Conservation (phyloP, 2,888 invertebrate genomes). For the Drosophila falleni region DNA sequence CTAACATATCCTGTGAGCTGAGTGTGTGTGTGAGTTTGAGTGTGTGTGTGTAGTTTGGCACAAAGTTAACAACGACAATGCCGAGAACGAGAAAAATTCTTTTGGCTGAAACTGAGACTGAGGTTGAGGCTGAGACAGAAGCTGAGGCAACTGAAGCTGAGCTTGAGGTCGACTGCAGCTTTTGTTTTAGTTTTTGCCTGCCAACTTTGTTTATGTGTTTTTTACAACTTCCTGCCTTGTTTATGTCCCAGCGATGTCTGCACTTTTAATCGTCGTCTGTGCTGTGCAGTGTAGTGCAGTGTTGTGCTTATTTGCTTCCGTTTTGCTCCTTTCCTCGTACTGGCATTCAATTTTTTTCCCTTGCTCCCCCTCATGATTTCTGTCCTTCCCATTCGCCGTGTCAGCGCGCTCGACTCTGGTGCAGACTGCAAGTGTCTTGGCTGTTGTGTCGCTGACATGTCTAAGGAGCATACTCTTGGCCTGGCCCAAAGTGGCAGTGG, state of each 20-base stretch:
- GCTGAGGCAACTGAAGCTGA: conserved; percentile 19
- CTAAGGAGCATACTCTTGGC: conserved; percentile 65
- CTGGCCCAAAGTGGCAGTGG: conserved; percentile 65
- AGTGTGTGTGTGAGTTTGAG: not conserved
- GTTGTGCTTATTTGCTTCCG: conserved; percentile 65
- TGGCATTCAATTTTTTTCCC: conserved; percentile 51
- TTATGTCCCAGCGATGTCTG: conserved; percentile 70
- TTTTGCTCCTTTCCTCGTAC: conserved; percentile 50
- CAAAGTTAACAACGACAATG: conserved; percentile 53
- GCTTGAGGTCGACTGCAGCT: conserved; percentile 34
- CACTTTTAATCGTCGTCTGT: conserved; percentile 70
- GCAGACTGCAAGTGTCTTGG: conserved; percentile 68
- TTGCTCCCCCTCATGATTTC: not conserved
- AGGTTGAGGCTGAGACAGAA: conserved; percentile 1
- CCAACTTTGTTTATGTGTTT: conserved; percentile 60
- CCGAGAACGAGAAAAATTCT: conserved; percentile 39
- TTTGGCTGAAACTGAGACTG: conserved; percentile 19
- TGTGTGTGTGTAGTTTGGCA: conserved; percentile 44
- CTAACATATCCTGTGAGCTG: conserved; percentile 36
- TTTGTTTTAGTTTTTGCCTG: conserved; percentile 63
- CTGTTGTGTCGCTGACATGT: conserved; percentile 72
- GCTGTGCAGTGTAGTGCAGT: conserved; percentile 2
- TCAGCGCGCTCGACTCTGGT: conserved; percentile 9
- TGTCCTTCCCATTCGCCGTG: not conserved
- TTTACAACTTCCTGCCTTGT: conserved; percentile 71